phyloP scores from a whole-genome alignment of 2,797 vertebrate species.

The Gallinago stenura region DNA sequence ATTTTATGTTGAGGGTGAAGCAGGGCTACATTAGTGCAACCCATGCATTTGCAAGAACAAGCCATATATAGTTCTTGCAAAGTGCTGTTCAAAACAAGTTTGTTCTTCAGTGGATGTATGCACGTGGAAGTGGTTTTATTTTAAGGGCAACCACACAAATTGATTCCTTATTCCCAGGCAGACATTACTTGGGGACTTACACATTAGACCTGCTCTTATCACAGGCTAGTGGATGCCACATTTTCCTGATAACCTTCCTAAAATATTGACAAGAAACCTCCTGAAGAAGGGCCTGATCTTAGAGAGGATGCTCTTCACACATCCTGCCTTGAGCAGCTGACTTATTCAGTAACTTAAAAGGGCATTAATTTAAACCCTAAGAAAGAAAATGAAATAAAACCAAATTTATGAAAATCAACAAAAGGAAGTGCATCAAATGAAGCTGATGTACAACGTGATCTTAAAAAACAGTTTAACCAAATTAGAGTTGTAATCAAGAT shows the following conservation, averaged over 20 bases:
- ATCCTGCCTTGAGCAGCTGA: background rate
- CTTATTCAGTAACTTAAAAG: background rate
- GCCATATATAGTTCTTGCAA: background rate
- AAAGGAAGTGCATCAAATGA: background rate
- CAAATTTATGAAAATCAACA: background rate
- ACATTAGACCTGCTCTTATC: background rate
- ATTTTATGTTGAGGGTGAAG: background rate
- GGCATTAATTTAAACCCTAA: background rate
- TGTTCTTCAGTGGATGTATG: background rate
- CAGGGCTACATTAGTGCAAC: background rate
- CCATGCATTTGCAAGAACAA: background rate
- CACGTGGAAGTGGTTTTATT: background rate
- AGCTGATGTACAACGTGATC: background rate
- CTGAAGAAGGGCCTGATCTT: background rate
- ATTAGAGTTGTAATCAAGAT: background rate
- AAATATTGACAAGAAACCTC: background rate
- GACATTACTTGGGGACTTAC: background rate
- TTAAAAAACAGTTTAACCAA: background rate
- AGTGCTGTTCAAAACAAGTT: background rate
- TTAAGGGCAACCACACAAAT: background rate
- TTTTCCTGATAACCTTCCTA: background rate
- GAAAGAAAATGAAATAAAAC: background rate
- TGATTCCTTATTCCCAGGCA: background rate
- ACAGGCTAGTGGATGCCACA: background rate
- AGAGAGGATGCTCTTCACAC: background rate